Evolutionary conservation across 2,797 vertebrate species (phyloP).

Genomic region (Aplochiton taeniatus): DNA sequence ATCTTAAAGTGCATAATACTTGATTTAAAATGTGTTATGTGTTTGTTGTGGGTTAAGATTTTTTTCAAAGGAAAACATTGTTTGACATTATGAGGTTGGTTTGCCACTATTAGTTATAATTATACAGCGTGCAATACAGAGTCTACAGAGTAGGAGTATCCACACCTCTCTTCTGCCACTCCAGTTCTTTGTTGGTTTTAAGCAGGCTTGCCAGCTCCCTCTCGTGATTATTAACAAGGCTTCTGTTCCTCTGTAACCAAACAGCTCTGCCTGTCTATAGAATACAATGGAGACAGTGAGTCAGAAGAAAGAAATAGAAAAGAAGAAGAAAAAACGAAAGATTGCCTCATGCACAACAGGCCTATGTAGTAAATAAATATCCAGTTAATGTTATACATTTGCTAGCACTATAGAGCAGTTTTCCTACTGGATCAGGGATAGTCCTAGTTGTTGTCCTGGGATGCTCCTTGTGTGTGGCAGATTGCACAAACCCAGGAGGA

Average conservation of each 20-base stretch:
- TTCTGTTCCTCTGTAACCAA: constrained; percentile 14
- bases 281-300: neutral
- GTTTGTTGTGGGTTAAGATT: too few relatives aligned
- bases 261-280: neutral
- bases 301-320: too few relatives aligned
- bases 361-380: too few relatives aligned
- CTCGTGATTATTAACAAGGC: constrained; percentile 38
- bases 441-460: neutral
- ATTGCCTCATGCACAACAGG: too few relatives aligned
- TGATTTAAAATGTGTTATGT: too few relatives aligned
- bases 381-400: too few relatives aligned
- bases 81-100: too few relatives aligned
- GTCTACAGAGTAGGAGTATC: neutral
- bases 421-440: neutral
- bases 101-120: too few relatives aligned
- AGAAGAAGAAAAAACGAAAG: too few relatives aligned
- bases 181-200: constrained; percentile 38
- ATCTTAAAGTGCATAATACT: too few relatives aligned
- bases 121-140: neutral
- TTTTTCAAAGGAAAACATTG: too few relatives aligned
- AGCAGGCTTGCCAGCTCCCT: constrained; percentile 34
- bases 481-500: neutral
- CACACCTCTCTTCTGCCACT: constrained; percentile 48
- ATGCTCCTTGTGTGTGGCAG: constrained; percentile 2
- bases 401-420: too few relatives aligned